phyloP scores from a whole-genome alignment of 2,113 vertebrate species.

The Callipepla californica region DNA sequence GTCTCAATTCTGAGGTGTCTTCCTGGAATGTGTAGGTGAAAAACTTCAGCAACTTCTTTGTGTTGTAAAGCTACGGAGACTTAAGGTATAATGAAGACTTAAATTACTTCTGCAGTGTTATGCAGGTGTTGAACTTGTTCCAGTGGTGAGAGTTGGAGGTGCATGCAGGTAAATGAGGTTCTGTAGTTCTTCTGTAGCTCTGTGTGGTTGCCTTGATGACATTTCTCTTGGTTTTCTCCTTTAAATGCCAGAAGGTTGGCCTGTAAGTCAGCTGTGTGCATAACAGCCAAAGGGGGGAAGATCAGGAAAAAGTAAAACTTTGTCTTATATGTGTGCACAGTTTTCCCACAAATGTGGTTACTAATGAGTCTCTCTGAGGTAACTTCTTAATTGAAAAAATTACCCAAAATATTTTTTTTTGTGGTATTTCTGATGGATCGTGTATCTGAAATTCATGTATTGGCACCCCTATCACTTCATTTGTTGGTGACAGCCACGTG shows the following conservation, averaged over 20 bases:
- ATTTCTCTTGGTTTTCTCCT: not conserved
- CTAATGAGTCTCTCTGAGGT: not conserved
- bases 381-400: not conserved
- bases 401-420: not conserved
- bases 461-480: not conserved
- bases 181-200: not conserved
- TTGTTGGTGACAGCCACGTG: not conserved
- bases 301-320: not conserved
- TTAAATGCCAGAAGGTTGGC: not conserved
- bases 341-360: not conserved
- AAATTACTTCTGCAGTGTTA: fast-evolving
- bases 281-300: not conserved
- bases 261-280: not conserved
- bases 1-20: not conserved
- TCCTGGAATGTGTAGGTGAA: not conserved
- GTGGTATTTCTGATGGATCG: not conserved
- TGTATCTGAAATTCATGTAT: not conserved
- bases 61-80: not conserved
- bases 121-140: not conserved
- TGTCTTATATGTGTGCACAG: not conserved
- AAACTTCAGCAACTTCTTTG: not conserved
- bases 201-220: not conserved
- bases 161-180: not conserved
- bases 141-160: not conserved
- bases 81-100: not conserved